A percentile compares a stretch with the other conserved stretches of the same genome.
These are phyloP conservation scores for Drosophila kurseongensis DNA, from an alignment of 1,140 invertebrate genomes.

Conservation along the genomic window DNA sequence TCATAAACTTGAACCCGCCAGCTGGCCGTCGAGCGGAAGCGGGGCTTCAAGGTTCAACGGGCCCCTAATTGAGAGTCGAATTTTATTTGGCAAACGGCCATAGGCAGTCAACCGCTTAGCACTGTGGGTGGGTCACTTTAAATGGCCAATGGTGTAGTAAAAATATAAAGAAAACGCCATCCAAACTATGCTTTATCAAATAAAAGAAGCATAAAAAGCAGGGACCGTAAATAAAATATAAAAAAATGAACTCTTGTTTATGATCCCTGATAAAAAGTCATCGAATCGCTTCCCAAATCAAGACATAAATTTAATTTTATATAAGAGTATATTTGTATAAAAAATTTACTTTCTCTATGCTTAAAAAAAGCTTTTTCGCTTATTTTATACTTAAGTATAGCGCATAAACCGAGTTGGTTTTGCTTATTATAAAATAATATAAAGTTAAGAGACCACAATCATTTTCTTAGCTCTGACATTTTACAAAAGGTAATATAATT, in stretches of 20 bases:
- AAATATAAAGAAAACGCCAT: not conserved
- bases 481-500: too few relatives aligned
- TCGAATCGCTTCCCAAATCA: not conserved
- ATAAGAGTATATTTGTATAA: not conserved
- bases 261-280: too few relatives aligned
- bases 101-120: constrained; percentile 43
- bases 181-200: not conserved
- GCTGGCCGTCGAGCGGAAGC: constrained; percentile 43
- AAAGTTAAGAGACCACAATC: too few relatives aligned
- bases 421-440: too few relatives aligned
- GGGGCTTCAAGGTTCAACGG: constrained; percentile 61
- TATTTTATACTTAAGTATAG: too few relatives aligned
- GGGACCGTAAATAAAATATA: too few relatives aligned
- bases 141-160: not conserved
- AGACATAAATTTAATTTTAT: not conserved
- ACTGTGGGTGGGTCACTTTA: constrained; percentile 27
- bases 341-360: not conserved
- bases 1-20: constrained; percentile 73
- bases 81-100: constrained; percentile 34
- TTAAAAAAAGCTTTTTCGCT: not conserved
- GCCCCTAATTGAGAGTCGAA: constrained; percentile 60
- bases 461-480: too few relatives aligned
- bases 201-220: not conserved
- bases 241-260: too few relatives aligned
- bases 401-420: too few relatives aligned